Base-by-base conservation (phyloP, 2,797 vertebrate genomes). In the Spinus olivaceus region DNA sequence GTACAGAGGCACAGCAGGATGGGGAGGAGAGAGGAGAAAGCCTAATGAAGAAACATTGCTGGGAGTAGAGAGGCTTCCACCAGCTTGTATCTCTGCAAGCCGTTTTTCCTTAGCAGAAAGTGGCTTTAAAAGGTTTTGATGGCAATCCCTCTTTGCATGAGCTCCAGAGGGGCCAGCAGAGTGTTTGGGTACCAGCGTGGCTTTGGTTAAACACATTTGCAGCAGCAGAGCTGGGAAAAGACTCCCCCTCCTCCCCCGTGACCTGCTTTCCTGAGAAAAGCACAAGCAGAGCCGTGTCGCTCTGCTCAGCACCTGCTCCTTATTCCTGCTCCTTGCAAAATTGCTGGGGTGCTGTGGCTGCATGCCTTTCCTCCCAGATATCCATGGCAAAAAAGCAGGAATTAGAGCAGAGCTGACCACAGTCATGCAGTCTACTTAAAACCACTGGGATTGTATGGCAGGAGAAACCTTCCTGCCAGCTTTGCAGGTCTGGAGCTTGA, bases 261-360 rank as follows among this genome's bases (percentile, higher is more conserved):
- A 95, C 94, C 96, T 95, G 86, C 86, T 96, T 95, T 95, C 92
- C 81, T 10, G 42, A 89, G 79, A 77, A 95, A 93, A 87, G 92
- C 81, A 32, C 78, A 47, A 81, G 88, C 83, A 51, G 54, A 86
- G 53, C 80, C 1, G 0, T 41, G 85, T 65, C 2, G 19, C 50
- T 87, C 57, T 0, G 2, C 73, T 83, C 77, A 14, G 90, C 82
- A 90, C 92, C 90, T 93, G 80, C 86, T 92, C 78, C 81, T 92
- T 77, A 30, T 60, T 57, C 94, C 81, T 65, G 35, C 61, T 69
- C 73, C 66, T 73, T 81, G 66, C n/a, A 37, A 35, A 73, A 59
- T 8, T 8, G 27, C 64, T 4, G 35, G 59, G 42, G 8, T 54
- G 54, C 53, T 56, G 8, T 2, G 6, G 6, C 61, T 54, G 15